Evolutionary conservation across 2,797 vertebrate genomes (phyloP).

Genomic region (Coilia nasus): DNA sequence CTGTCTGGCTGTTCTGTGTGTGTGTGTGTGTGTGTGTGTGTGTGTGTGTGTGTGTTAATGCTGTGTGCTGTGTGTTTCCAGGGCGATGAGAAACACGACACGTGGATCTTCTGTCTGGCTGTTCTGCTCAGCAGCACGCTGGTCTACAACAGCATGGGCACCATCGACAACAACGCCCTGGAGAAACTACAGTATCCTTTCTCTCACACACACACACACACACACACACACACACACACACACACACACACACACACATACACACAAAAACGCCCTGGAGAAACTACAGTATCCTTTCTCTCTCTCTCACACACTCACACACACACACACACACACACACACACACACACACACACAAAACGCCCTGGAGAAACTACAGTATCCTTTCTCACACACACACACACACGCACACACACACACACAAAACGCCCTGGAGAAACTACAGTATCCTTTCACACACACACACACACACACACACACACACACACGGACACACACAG

Average conservation of each 20-base stretch:
- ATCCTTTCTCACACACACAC: too few species aligned
- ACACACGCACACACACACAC: too few species aligned
- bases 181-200: constrained; percentile 66
- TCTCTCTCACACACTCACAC: too few species aligned
- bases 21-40: neutral
- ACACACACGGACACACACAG: too few species aligned
- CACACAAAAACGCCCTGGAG: neutral
- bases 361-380: too few species aligned
- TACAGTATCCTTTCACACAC: neutral
- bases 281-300: too few species aligned
- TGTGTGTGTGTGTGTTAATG: neutral
- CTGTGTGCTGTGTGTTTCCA: constrained; percentile 39
- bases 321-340: too few species aligned
- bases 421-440: too few species aligned
- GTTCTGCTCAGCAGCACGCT: constrained; percentile 64
- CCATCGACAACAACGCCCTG: constrained; percentile 62
- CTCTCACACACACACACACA: constrained; percentile 13
- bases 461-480: neutral
- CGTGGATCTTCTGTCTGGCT: constrained; percentile 64
- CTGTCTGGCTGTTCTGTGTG: too few species aligned
- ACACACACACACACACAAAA: too few species aligned
- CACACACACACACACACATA: neutral
- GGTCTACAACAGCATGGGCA: constrained; percentile 65
- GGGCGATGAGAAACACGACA: constrained; percentile 64
- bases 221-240: constrained; percentile 15